Evolutionary conservation across 2,888 invertebrate genomes (phyloP), one percentile per base, ranked within the genome.

Genomic region (Morpho helenor): DNA sequence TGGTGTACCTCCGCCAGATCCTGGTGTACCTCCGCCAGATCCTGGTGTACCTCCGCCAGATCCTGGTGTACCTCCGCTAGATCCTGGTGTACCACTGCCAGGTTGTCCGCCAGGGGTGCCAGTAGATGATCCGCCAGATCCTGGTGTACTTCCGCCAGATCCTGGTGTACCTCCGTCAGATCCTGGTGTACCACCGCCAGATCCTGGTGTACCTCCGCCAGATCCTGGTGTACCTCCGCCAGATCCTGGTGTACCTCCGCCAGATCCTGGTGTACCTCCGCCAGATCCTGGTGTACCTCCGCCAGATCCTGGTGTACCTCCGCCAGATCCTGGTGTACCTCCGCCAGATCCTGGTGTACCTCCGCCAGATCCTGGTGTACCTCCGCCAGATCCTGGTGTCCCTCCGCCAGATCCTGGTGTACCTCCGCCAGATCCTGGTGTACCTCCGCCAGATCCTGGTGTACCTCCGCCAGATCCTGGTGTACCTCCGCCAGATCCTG

Each of bases 401-500:
- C n/a, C n/a, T n/a, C n/a, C n/a, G n/a, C n/a, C n/a, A n/a, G n/a
- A n/a, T n/a, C 45, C 43, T 3, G 57, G 45, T 23, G 22, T 45
- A 41, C 50, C 31, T 0, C 52, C 47, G 7, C 59, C 52, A 7
- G 54, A 31, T 8, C 48, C 52, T 7, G 52, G 52, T 22, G 43
- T 3, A 23, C 23, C 23, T 3, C 23, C 23, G 4, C 23, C 23
- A 23, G 23, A 23, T 23, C 23, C 23, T 2, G 23, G 23, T 2
- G 2, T 23, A 23, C 23, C 23, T 23, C 23, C 23, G 2, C 23
- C 23, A 23, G 23, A 39, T 16, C 47, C 16, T 4, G 42, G 16
- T n/a, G 57, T 40, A 7, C 57, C 42, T 1, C 49, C 42, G 4
- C 23, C 23, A 23, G 23, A 56, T 39, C 56, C 55, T 5, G 60